phyloP scores from a whole-genome alignment of 2,888 invertebrate species.

The Cynaeus angustus region DNA sequence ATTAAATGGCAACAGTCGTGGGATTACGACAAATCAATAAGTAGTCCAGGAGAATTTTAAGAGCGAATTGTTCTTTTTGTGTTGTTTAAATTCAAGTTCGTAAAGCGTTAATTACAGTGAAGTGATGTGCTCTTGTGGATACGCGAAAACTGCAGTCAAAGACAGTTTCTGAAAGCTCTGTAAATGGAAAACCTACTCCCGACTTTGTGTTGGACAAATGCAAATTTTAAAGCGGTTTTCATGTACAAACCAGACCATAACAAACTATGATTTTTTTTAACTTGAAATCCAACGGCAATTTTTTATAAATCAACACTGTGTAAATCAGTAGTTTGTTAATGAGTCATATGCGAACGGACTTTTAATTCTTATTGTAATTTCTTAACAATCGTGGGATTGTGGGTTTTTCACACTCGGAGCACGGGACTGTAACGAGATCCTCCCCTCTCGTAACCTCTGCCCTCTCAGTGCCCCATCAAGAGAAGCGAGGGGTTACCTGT shows the following conservation, averaged over 20 bases:
- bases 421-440: constrained; percentile 63
- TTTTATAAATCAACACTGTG: constrained; percentile 3
- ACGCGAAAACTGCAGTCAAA: constrained; percentile 52
- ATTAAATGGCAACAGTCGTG: constrained; percentile 16
- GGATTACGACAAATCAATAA: constrained; percentile 43
- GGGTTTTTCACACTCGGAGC: constrained; percentile 64
- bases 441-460: constrained; percentile 63
- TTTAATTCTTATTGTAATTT: constrained; percentile 44
- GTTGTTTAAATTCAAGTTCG: constrained; percentile 51
- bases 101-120: constrained; percentile 58
- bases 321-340: constrained; percentile 27
- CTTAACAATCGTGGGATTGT: constrained; percentile 63
- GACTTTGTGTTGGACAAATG: constrained; percentile 38
- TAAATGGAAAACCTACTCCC: constrained; percentile 32
- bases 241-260: constrained; percentile 9
- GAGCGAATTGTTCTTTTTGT: constrained; percentile 51
- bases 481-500: constrained; percentile 59
- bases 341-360: constrained; percentile 42
- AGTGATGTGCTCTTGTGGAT: constrained; percentile 55
- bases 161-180: constrained; percentile 43
- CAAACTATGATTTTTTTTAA: background rate
- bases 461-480: constrained; percentile 49
- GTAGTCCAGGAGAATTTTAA: constrained; percentile 48
- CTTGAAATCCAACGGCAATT: background rate
- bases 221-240: constrained; percentile 37